Base-by-base conservation (phyloP, 1,140 invertebrate genomes). In the Archivesica marissinica region DNA sequence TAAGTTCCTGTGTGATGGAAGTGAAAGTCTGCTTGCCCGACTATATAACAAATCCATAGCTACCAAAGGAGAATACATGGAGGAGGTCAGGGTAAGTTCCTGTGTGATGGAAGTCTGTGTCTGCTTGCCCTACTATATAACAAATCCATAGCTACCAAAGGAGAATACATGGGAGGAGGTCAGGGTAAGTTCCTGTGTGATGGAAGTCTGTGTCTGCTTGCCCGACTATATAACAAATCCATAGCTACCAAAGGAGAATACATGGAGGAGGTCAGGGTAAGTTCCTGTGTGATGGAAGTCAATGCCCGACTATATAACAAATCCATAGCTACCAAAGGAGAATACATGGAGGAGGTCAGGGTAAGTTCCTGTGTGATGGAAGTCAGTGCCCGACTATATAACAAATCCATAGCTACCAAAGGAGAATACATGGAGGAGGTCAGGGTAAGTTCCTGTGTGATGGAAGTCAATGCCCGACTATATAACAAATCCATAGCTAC, bases 121-220 rank as follows among this genome's bases (percentile, higher is more conserved):
- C 89, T 95, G 78, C 89, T 95, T 82, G 87, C 85, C 66, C 90
- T 93, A 88, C 90, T 95, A 35, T 95, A 93, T 80, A 92, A 94
- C 82, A 94, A 93, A 86, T 92, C 92, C 41, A 77, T 94, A 56
- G 90, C 86, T 9, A 70, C 87, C 56, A 93, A 90, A 84, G 84
- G 90, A 89, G 87, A 88, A 85, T 85, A 81, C n/a, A 41, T 88
- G 13, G 13, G 76, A 87, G 44, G 86, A 85, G 38, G 47, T 41
- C 17, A 85, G 70, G 88, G 85, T 80, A 87, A 93, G 92, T 89
- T 90, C 76, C 72, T 94, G 11, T 91, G 90, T 90, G 88, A 89
- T 41, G 92, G 97, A 35, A 94, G 96, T 9, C 94, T 96, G 74
- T 95, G 95, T 87, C 89, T 95, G 78, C 89, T 95, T 82, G 87